Evolutionary conservation across 2,888 invertebrate genomes (phyloP).

Genomic region (Drosophila birchii): DNA sequence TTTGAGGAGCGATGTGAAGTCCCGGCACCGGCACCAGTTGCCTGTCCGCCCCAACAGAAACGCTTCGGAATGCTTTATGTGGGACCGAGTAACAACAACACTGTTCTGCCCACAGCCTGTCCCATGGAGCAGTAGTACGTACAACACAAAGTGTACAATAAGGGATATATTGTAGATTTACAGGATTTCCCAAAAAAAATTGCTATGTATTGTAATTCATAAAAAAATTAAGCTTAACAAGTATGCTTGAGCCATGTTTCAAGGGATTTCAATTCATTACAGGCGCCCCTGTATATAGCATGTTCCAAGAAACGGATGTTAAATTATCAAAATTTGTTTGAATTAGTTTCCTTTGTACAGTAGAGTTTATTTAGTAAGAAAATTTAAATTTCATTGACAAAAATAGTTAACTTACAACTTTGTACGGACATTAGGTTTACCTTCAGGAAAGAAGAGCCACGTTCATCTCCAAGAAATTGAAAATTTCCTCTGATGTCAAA

Average conservation of each 20-base stretch:
- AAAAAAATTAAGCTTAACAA: neutral
- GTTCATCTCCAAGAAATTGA: neutral
- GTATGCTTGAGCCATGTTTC: neutral
- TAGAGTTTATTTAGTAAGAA: conserved; percentile 14
- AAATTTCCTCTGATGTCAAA: neutral
- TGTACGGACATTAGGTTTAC: neutral
- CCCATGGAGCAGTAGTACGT: conserved; percentile 81
- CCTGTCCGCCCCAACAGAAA: conserved; percentile 80
- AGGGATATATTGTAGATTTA: neutral
- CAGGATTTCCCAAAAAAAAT: too few species aligned
- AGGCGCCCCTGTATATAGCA: neutral
- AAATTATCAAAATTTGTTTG: conserved; percentile 16
- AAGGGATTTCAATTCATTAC: neutral
- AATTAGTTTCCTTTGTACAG: conserved; percentile 5
- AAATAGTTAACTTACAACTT: neutral
- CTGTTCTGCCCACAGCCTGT: conserved; percentile 63
- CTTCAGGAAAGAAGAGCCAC: neutral
- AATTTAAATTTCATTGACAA: neutral
- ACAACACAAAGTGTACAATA: conserved; percentile 1
- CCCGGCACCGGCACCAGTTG: conserved; percentile 52
- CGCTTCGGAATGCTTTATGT: conserved; percentile 63
- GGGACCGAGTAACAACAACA: conserved; percentile 50
- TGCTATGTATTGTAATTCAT: neutral
- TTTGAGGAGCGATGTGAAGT: conserved; percentile 81
- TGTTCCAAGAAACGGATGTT: conserved; percentile 2